These are phyloP conservation scores for Muschampia plurimacula DNA, from an alignment of 2,888 invertebrate species.

Conservation along the genomic window DNA sequence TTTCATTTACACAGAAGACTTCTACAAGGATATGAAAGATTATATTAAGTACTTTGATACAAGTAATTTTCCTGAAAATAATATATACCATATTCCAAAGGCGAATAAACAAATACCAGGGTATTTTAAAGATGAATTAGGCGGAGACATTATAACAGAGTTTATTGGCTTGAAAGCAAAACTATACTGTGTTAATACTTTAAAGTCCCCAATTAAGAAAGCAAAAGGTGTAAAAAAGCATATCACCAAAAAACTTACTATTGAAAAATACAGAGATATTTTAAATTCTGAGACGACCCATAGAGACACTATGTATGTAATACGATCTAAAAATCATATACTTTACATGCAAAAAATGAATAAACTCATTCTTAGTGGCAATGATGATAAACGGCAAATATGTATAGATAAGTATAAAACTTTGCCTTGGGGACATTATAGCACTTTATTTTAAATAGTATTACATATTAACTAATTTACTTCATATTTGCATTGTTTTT, in stretches of 20 bases:
- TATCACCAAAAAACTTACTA: neutral
- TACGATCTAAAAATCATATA: neutral
- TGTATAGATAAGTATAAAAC: neutral
- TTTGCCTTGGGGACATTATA: constrained; percentile 7
- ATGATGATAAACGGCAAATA: neutral
- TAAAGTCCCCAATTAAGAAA: neutral
- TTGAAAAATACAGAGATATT: neutral
- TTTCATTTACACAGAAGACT: constrained; percentile 33
- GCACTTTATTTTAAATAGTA: constrained; percentile 1
- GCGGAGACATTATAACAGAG: neutral
- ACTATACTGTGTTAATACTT: neutral
- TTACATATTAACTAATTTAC: constrained; percentile 3
- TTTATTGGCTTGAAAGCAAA: neutral
- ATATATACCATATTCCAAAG: constrained; percentile 29
- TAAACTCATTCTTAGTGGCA: neutral
- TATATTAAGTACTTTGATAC: constrained; percentile 41
- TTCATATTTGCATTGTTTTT: neutral
- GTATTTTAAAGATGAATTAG: neutral
- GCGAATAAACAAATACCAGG: neutral
- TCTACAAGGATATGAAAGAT: constrained; percentile 40
- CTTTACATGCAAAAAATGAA: neutral
- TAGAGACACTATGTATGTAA: neutral
- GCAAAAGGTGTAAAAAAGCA: neutral
- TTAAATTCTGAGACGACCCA: neutral
- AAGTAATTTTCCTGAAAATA: constrained; percentile 36